phyloP scores from a whole-genome alignment of 2,888 invertebrate species.

The Clunio marinus region DNA sequence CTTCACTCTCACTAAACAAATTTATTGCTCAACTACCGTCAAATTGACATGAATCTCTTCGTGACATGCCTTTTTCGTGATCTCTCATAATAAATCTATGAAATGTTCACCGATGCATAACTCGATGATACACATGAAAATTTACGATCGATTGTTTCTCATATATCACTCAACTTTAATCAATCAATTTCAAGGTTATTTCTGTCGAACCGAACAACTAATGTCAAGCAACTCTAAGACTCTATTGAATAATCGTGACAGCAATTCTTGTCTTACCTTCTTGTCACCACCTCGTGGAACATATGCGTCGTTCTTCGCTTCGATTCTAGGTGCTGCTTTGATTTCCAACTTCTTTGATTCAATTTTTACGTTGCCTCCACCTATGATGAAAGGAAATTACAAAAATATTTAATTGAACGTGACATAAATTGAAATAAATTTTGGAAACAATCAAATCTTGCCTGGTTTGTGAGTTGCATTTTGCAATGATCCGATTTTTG shows the following conservation, averaged over 20 bases:
- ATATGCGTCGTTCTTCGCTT: slow-evolving; percentile 86
- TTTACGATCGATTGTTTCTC: slow-evolving; percentile 33
- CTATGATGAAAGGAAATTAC: too few relatives aligned
- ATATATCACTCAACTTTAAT: not conserved
- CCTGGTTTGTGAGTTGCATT: slow-evolving; percentile 79
- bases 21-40: too few relatives aligned
- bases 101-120: slow-evolving; percentile 28
- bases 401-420: too few relatives aligned
- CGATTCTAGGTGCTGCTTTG: slow-evolving; percentile 79
- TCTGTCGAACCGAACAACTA: not conserved
- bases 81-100: not conserved
- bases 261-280: slow-evolving; percentile 61
- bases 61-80: slow-evolving; percentile 35
- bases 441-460: too few relatives aligned
- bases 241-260: too few relatives aligned
- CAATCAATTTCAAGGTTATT: not conserved
- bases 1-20: too few relatives aligned
- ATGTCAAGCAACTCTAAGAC: not conserved
- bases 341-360: slow-evolving; percentile 82
- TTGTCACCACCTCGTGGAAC: slow-evolving; percentile 83
- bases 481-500: slow-evolving; percentile 88
- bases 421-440: too few relatives aligned
- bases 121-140: slow-evolving; percentile 6
- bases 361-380: slow-evolving; percentile 83
- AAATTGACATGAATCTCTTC: too few relatives aligned